Base-by-base conservation (phyloP, 2,113 vertebrate genomes). In the Capreolus pygargus region DNA sequence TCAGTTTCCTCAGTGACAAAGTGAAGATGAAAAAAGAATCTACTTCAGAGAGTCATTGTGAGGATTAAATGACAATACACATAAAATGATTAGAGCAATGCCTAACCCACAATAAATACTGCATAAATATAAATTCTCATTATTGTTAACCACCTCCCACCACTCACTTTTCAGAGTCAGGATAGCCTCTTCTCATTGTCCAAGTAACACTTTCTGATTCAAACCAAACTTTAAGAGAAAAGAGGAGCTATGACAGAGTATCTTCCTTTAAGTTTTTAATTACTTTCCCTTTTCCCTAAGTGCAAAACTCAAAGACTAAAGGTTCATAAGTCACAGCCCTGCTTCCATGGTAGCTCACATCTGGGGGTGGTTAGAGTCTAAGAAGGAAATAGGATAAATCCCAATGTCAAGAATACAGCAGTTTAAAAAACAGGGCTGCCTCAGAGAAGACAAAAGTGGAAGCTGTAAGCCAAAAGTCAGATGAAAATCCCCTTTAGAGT, bases 1-100 rank as follows among this genome's bases (percentile, higher is more conserved):
- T 52, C 39, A 50, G 13, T 86, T 85, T 96, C 89, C 79, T 96
- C 54, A 58, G 70, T 95, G 61, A 64, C 28, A 94, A 95, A 55
- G 43, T 86, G 81, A 94, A 94, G 50, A 83, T 74, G 58, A 70
- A 36, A 64, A 89, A 76, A 82, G 36, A 89, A 47, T n/a, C 60
- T 45, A 79, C 61, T 57, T 92, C 36, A 74, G 60, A 84, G 57
- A 16, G 14, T 67, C 33, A 5, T 7, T 89, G 36, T 91, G 21
- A 70, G 14, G 43, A 90, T 55, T 82, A 92, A 76, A 90, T 19
- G n/a, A 74, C 54, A 61, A 55, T 81, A 47, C 15, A 86, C 6
- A 58, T 36, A 17, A 84, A 89, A 33, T 33, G 52, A 64, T 84
- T 23, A 94, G 8, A 92, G 47, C 57, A 79, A 21, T 60, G 47